A percentile compares a stretch with the other conserved stretches of the same genome.
Evolutionary conservation across 2,113 vertebrate species (phyloP).

Genomic region (Tychaedon coryphoeus): DNA sequence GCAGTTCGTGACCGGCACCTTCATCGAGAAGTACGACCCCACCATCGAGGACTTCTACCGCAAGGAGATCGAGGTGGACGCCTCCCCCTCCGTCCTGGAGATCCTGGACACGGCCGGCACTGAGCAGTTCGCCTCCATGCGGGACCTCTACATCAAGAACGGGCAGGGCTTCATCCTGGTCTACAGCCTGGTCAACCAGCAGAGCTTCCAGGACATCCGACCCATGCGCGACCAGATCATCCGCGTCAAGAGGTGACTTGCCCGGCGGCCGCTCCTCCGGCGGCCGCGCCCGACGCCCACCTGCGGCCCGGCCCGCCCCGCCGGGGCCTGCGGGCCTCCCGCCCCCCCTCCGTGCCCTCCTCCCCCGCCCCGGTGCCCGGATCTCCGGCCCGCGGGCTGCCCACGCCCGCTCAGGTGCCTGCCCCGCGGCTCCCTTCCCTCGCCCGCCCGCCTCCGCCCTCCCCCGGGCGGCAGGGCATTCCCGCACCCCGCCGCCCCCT

Average conservation of each 20-base stretch:
- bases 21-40: slow-evolving; percentile 99
- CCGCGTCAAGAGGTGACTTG: background rate
- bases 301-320: too few relatives aligned
- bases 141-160: slow-evolving; percentile 97
- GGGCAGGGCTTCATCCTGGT: slow-evolving; percentile 98
- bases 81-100: slow-evolving; percentile 94
- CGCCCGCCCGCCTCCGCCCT: background rate
- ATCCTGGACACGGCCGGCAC: slow-evolving; percentile 97
- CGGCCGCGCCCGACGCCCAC: background rate
- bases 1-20: slow-evolving; percentile 97
- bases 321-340: too few relatives aligned
- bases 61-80: slow-evolving; percentile 98
- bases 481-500: background rate
- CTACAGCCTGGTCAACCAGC: slow-evolving; percentile 96
- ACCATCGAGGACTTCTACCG: slow-evolving; percentile 99
- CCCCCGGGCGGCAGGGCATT: background rate
- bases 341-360: too few relatives aligned
- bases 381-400: background rate
- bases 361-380: background rate
- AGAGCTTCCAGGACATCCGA: slow-evolving; percentile 85
- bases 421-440: background rate
- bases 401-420: background rate
- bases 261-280: background rate
- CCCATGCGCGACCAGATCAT: too few relatives aligned
- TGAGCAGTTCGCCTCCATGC: slow-evolving; percentile 98